Percentiles rank a stretch among this genome's conserved stretches.
Conservation (phyloP, 2,888 invertebrate species). For the Tenthredo livida region DNA sequence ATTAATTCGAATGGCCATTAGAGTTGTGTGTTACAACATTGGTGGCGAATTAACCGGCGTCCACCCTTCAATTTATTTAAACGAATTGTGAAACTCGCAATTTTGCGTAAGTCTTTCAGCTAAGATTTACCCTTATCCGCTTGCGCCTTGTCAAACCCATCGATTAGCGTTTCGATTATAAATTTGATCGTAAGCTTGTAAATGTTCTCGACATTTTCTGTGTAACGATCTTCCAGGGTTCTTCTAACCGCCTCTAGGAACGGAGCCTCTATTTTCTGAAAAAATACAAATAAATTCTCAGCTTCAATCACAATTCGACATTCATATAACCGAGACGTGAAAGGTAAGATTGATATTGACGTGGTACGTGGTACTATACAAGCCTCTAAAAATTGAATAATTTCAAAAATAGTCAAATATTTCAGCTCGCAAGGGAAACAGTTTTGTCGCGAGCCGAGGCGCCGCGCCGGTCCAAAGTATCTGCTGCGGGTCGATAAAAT, state of each 20-base stretch:
- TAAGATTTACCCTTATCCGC: conserved; percentile 64
- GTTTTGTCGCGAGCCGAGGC: conserved; percentile 30
- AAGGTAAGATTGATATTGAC: not conserved
- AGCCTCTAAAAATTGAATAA: not conserved
- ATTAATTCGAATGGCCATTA: conserved; percentile 12
- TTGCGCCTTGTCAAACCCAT: conserved; percentile 84
- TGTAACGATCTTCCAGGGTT: conserved; percentile 93
- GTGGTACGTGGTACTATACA: not conserved
- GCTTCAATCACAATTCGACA: not conserved
- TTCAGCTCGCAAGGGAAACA: conserved; percentile 16
- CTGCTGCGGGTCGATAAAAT: conserved; percentile 41
- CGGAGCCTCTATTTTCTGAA: conserved; percentile 93
- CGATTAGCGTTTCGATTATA: conserved; percentile 90
- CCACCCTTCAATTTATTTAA: conserved; percentile 9
- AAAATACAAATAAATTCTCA: conserved; percentile 66
- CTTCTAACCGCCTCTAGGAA: conserved; percentile 92
- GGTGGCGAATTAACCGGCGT: not conserved
- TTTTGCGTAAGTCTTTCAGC: conserved; percentile 49
- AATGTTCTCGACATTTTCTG: conserved; percentile 92
- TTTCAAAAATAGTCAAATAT: not conserved
- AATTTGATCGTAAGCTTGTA: conserved; percentile 93
- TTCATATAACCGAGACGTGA: not conserved
- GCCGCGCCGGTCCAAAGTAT: conserved; percentile 46
- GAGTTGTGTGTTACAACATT: not conserved
- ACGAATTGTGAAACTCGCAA: conserved; percentile 30